These are phyloP conservation scores for Sclerodermus sp. DNA, from an alignment of 2,888 invertebrate genomes.

Conservation along the genomic window DNA sequence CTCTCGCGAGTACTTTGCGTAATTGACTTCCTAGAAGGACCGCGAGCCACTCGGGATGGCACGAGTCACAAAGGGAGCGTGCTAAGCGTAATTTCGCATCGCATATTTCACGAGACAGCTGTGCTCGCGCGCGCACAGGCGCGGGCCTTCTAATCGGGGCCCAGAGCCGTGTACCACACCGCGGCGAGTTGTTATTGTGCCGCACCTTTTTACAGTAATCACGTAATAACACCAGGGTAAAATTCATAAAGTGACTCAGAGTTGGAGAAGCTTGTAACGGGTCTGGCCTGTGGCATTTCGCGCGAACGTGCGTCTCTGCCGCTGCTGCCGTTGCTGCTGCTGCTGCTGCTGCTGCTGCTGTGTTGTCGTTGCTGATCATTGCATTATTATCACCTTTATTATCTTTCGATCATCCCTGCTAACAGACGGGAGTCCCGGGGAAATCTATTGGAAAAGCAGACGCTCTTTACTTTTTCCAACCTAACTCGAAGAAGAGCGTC, in stretches of 20 bases:
- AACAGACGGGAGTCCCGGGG: too few species aligned
- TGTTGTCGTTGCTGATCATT: not conserved
- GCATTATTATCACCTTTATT: too few species aligned
- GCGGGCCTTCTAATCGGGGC: too few species aligned
- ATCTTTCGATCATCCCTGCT: too few species aligned
- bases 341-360: not conserved
- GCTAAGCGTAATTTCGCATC: slow-evolving; percentile 12
- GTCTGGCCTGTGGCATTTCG: slow-evolving; percentile 1
- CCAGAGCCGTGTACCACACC: not conserved
- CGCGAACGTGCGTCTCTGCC: not conserved
- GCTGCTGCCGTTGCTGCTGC: too few species aligned
- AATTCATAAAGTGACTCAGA: slow-evolving; percentile 24
- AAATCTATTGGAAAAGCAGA: too few species aligned
- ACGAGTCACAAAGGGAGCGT: slow-evolving; percentile 18
- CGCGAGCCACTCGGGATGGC: slow-evolving; percentile 13
- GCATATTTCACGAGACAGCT: not conserved
- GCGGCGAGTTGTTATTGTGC: slow-evolving; percentile 1
- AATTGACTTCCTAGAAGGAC: slow-evolving; percentile 29
- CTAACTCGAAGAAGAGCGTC: too few species aligned
- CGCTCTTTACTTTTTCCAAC: too few species aligned
- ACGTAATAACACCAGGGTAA: slow-evolving; percentile 26
- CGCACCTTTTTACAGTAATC: slow-evolving; percentile 26
- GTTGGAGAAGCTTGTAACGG: slow-evolving; percentile 4
- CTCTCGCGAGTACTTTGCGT: slow-evolving; percentile 20
- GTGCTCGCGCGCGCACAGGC: too few species aligned